Conservation (phyloP, 37 sponge, comb jelly and placozoan genomes). For the Cliona cf. orientalis region DNA sequence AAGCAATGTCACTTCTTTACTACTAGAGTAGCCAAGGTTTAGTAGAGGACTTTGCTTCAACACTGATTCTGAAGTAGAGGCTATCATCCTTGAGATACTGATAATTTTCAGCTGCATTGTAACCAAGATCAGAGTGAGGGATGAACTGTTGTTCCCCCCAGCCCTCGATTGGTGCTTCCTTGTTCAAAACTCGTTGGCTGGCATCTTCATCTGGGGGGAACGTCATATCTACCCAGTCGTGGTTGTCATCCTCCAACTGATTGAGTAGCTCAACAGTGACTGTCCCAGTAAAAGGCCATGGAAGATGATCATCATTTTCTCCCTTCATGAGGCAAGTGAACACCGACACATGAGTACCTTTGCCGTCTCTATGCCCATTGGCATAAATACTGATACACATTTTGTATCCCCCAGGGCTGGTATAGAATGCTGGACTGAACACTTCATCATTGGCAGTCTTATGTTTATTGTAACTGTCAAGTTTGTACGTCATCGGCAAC, state of each 20-base stretch:
- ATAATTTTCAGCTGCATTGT: background rate
- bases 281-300: constrained; percentile 28
- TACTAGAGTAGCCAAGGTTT: background rate
- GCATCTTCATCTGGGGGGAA: too few species aligned
- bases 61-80: constrained; percentile 2
- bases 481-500: too few species aligned
- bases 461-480: background rate
- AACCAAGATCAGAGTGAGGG: constrained; percentile 9
- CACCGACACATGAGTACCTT: constrained; percentile 48
- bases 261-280: constrained; percentile 48
- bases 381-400: constrained; percentile 45
- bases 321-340: constrained; percentile 46
- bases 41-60: background rate
- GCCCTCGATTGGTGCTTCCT: constrained; percentile 4
- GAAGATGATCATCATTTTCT: constrained; percentile 38
- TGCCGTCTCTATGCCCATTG: constrained; percentile 34
- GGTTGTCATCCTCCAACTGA: constrained; percentile 38
- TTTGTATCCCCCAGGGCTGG: constrained; percentile 30
- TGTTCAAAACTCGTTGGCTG: background rate
- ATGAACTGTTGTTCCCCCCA: constrained; percentile 14
- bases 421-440: constrained; percentile 46
- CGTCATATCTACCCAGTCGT: background rate
- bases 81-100: constrained; percentile 14
- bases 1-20: too few species aligned
- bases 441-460: background rate